Percentiles rank a stretch among this genome's conserved stretches.
Evolutionary conservation across 2,888 invertebrate species (phyloP).

Genomic region (Polietes domitor): DNA sequence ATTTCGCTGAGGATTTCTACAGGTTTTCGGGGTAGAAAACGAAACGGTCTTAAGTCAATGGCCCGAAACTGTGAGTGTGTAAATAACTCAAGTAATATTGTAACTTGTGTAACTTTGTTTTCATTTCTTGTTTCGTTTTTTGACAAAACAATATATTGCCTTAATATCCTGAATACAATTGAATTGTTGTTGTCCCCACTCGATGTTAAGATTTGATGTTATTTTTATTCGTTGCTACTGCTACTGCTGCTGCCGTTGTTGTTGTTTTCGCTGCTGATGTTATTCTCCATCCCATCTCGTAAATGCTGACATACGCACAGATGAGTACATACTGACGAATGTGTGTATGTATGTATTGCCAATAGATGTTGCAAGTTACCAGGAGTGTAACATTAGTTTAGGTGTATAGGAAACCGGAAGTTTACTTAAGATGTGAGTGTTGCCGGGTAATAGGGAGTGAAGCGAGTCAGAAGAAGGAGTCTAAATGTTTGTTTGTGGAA

Average conservation of each 20-base stretch:
- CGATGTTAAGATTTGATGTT: slow-evolving; percentile 34
- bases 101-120: slow-evolving; percentile 27
- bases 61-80: not conserved
- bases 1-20: too few species aligned
- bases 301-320: slow-evolving; percentile 9
- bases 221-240: slow-evolving; percentile 18
- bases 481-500: not conserved
- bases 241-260: not conserved
- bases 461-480: not conserved
- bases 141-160: slow-evolving; percentile 45
- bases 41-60: not conserved
- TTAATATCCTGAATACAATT: slow-evolving; percentile 65
- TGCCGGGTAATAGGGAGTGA: not conserved
- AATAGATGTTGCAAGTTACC: slow-evolving; percentile 5
- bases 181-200: slow-evolving; percentile 53
- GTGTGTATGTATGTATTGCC: not conserved
- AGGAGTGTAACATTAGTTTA: slow-evolving; percentile 18
- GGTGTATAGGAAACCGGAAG: slow-evolving; percentile 46
- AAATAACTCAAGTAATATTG: slow-evolving; percentile 13
- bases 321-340: not conserved
- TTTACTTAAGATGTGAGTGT: slow-evolving; percentile 26
- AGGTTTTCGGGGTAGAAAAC: not conserved
- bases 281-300: not conserved
- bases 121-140: slow-evolving; percentile 13
- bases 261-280: not conserved